A percentile compares a stretch with the other conserved stretches of the same genome.
Evolutionary conservation across 53 echinoderm and acorn worm species (phyloP).

Genomic region (Arbacia lixula): DNA sequence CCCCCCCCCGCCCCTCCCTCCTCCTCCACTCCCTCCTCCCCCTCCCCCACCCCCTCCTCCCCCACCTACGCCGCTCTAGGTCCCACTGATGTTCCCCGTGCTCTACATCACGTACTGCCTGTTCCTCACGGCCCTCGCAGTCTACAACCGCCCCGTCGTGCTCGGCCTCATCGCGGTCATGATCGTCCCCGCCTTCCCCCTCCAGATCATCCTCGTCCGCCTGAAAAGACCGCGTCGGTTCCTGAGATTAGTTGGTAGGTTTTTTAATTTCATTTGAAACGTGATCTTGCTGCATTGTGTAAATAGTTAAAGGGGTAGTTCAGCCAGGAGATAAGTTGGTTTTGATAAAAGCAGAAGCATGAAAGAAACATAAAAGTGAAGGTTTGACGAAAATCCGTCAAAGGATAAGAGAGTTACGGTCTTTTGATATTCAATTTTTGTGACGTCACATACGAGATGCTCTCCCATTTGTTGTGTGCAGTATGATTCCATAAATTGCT

Average conservation of each 20-base stretch:
- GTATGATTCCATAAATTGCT: no score
- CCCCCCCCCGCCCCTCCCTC: neutral
- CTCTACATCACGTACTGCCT: conserved; percentile 60
- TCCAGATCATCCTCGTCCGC: conserved; percentile 56
- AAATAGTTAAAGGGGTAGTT: neutral
- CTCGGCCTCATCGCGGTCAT: conserved; percentile 19
- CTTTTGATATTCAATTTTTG: no score
- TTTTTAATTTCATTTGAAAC: no score
- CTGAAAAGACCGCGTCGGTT: conserved; percentile 42
- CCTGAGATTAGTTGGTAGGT: conserved; percentile 57
- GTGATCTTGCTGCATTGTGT: neutral
- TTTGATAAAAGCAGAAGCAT: no score
- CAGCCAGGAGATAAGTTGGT: neutral
- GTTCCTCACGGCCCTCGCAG: conserved; percentile 49
- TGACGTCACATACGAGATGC: no score
- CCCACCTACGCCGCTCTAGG: conserved; percentile 3
- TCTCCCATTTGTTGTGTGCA: no score
- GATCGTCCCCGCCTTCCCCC: conserved; percentile 60
- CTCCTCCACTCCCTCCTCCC: neutral
- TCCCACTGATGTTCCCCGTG: conserved; percentile 51
- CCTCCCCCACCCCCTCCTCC: neutral
- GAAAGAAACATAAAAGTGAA: no score
- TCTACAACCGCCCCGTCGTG: conserved; percentile 46
- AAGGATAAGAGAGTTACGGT: no score
- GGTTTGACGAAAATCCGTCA: no score